These are phyloP conservation scores for Drosophila cracens DNA, from an alignment of 2,888 invertebrate species.

Conservation along the genomic window DNA sequence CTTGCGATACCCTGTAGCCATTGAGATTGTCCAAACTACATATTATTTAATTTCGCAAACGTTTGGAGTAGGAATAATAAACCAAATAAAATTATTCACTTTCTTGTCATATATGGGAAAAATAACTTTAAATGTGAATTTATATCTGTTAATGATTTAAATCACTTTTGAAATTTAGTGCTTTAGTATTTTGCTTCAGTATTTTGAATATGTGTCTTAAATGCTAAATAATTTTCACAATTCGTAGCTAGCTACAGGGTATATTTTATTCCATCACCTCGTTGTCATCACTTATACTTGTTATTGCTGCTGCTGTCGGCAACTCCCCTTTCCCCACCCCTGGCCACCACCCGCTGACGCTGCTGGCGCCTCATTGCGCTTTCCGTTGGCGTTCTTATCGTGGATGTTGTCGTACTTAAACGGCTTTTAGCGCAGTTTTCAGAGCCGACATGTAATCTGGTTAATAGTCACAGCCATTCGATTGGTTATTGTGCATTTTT, in stretches of 20 bases:
- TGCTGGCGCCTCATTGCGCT: slow-evolving; percentile 38
- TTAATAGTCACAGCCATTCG: slow-evolving; percentile 75
- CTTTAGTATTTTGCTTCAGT: no score
- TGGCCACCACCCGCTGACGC: neutral
- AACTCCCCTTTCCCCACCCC: neutral
- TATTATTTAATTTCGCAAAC: neutral
- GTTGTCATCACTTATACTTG: slow-evolving; percentile 2
- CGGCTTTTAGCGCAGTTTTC: slow-evolving; percentile 77
- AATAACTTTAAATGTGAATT: neutral
- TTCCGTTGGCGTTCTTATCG: slow-evolving; percentile 45
- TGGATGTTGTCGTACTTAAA: slow-evolving; percentile 63
- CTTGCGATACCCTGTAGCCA: slow-evolving; percentile 8
- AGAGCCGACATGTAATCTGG: slow-evolving; percentile 79
- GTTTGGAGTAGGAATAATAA: neutral
- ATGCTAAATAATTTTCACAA: neutral
- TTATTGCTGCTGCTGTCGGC: slow-evolving; percentile 50
- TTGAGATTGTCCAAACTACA: neutral
- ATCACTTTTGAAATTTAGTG: neutral
- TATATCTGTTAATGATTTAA: neutral
- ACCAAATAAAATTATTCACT: neutral
- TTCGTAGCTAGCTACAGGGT: neutral
- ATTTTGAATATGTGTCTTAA: neutral
- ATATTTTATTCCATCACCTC: neutral
- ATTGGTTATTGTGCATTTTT: slow-evolving; percentile 44
- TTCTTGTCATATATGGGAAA: neutral